Evolutionary conservation across 2,797 vertebrate genomes (phyloP), one percentile per base, ranked within the genome.

Genomic region (Hephaestus fuliginosus): DNA sequence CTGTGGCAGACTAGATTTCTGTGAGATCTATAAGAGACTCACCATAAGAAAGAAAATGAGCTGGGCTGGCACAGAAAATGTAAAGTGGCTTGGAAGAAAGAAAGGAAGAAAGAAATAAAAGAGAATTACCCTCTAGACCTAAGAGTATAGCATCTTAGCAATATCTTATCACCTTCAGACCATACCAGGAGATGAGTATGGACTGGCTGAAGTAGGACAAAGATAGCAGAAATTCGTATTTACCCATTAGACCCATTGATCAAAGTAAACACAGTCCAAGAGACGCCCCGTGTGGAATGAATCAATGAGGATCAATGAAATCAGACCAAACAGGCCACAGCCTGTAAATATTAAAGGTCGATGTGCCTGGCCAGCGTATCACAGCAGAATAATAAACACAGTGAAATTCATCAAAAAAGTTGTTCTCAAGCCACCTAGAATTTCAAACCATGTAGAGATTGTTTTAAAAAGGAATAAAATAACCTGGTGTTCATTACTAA

Each of bases 281-380:
- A 86, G 80, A 68, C 20, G 33, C 46, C 69, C 58, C 79, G 14
- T 28, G 76, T 70, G 84, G 67, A 85, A 86, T 67, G 36, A 76
- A 87, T 92, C 90, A 41, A 82, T 88, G 52, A 13, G 20, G 62
- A 90, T 93, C 85, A 76, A 91, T 92, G 63, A 44, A 85, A 88
- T 88, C 66, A 63, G 66, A 87, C 62, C 80, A 78, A 87, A 64
- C 73, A 52, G 72, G 77, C 76, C 28, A 22, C 61, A 76, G 83
- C 52, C 78, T 78, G 84, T 77, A 89, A 89, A 88, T 84, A 76
- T 83, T 58, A 87, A 62, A 78, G 83, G 83, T 83, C 30, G 28
- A 57, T 74, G 64, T 52, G 22, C 1, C 43, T 2, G 48, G 15
- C 5, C 49, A 52, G 33, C 11, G 55, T n/a, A 68, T 44, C 51